phyloP scores from a whole-genome alignment of 2,113 vertebrate genomes.

The Phoenicopterus ruber region DNA sequence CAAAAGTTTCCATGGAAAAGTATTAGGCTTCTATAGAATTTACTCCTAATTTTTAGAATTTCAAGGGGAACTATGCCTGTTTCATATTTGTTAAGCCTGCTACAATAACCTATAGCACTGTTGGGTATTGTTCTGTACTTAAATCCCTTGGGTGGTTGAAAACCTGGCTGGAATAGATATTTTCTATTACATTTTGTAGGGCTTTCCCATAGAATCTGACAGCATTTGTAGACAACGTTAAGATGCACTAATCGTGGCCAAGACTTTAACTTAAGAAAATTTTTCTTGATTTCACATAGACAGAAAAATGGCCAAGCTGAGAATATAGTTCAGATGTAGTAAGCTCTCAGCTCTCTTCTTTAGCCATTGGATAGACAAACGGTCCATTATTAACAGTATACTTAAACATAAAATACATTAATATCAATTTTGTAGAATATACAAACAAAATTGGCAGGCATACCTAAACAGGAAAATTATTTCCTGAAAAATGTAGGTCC shows the following conservation, averaged over 20 bases:
- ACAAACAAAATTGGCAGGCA: neutral
- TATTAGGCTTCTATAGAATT: neutral
- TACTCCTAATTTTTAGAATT: neutral
- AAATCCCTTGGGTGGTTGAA: neutral
- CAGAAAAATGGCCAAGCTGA: neutral
- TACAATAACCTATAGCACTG: neutral
- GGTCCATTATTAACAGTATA: neutral
- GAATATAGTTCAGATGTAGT: neutral
- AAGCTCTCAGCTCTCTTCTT: neutral
- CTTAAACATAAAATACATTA: neutral
- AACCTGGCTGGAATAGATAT: neutral
- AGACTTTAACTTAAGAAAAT: neutral
- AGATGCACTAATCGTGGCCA: neutral
- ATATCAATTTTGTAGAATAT: neutral
- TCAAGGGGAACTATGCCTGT: neutral
- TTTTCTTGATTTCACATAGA: neutral
- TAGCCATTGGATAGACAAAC: neutral
- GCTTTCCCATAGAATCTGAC: neutral
- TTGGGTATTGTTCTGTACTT: neutral
- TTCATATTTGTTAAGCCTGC: neutral
- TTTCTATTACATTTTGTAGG: neutral
- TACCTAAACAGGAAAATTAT: neutral
- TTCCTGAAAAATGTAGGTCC: neutral
- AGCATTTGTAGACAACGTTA: neutral
- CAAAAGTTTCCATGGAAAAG: neutral